These are phyloP conservation scores for Cotesia vestalis DNA, from an alignment of 1,140 invertebrate genomes.

Conservation along the genomic window DNA sequence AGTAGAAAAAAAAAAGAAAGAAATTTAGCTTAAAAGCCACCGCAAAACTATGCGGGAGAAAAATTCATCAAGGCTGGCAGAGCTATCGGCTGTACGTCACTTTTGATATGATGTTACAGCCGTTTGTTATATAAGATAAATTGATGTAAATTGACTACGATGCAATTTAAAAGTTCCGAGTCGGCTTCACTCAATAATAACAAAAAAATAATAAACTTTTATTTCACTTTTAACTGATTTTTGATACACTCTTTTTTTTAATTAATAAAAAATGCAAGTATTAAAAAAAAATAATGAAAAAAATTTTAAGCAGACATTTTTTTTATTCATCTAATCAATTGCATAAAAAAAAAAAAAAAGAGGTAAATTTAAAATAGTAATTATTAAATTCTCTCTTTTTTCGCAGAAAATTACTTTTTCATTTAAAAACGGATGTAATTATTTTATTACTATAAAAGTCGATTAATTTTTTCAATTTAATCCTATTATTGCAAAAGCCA, in stretches of 20 bases:
- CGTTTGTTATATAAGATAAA: background rate
- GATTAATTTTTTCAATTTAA: conserved; percentile 6
- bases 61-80: background rate
- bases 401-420: conserved; percentile 10
- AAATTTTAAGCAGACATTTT: background rate
- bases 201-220: background rate
- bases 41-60: background rate
- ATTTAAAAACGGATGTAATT: conserved; percentile 10
- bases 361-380: conserved; percentile 9
- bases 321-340: conserved; percentile 10
- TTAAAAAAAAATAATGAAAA: background rate
- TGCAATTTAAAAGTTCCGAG: conserved; percentile 18
- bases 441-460: conserved; percentile 23
- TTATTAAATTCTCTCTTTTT: conserved; percentile 7
- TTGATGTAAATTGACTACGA: conserved; percentile 2
- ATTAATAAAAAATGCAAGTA: background rate
- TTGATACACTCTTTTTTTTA: background rate
- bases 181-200: conserved; percentile 8
- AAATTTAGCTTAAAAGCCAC: too few relatives aligned
- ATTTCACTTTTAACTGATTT: background rate
- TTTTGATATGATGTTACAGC: background rate
- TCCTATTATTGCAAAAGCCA: conserved; percentile 1
- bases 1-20: too few relatives aligned
- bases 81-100: conserved; percentile 4
- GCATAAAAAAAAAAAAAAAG: background rate